phyloP scores from a whole-genome alignment of 2,113 vertebrate genomes.

The Coptodon rendalli region DNA sequence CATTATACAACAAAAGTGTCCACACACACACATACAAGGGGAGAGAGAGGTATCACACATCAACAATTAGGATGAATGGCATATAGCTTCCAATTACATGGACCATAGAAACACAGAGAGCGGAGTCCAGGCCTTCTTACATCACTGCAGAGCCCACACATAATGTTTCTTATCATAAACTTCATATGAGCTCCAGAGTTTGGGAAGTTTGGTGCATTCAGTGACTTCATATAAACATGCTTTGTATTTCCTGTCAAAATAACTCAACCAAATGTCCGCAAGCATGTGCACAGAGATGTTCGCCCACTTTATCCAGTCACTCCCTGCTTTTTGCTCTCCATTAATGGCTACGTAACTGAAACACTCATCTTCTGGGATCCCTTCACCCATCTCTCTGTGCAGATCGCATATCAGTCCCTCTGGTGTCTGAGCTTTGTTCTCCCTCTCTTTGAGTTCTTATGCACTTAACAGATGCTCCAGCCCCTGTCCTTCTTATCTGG shows the following conservation, averaged over 20 bases:
- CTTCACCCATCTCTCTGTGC: constrained; percentile 20
- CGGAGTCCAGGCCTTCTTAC: neutral
- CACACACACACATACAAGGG: neutral
- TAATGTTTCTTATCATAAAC: neutral
- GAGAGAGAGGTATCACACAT: neutral
- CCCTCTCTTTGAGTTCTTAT: constrained; percentile 38
- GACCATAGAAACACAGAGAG: neutral
- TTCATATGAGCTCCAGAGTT: neutral
- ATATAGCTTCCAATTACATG: constrained; percentile 6
- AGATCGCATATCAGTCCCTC: constrained; percentile 58
- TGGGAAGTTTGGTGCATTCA: neutral
- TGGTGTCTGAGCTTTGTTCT: constrained; percentile 43
- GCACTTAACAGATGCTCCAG: constrained; percentile 62
- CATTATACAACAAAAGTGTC: constrained; percentile 41
- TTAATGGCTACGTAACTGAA: constrained; percentile 17
- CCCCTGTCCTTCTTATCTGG: constrained; percentile 34
- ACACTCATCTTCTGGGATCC: constrained; percentile 43
- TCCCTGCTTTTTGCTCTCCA: neutral
- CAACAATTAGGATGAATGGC: constrained; percentile 18
- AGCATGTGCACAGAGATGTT: neutral
- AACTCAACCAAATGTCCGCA: neutral
- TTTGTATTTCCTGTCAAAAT: neutral
- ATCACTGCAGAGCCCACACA: neutral
- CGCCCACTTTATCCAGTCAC: neutral
- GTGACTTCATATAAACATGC: neutral